These are phyloP conservation scores for Nebria brevicollis DNA, from an alignment of 2,888 invertebrate species.

Conservation along the genomic window DNA sequence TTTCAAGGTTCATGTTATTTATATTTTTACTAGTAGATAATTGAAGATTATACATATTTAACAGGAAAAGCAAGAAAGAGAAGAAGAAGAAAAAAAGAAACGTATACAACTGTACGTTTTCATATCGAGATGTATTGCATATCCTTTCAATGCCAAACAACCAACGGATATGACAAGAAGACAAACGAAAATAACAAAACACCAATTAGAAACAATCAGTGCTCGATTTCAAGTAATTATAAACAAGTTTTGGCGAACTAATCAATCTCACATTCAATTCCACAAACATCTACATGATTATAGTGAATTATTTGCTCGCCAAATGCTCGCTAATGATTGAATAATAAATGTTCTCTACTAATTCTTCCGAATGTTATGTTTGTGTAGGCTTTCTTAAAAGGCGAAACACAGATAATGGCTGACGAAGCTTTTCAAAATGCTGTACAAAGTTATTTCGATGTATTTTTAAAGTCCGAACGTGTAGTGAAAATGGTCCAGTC, in stretches of 20 bases:
- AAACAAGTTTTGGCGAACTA: neutral
- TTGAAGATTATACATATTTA: neutral
- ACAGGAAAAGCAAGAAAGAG: constrained; percentile 91
- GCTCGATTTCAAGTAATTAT: constrained; percentile 87
- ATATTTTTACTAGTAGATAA: neutral
- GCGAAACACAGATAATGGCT: constrained; percentile 97
- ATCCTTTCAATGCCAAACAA: constrained; percentile 99
- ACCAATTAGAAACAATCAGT: constrained; percentile 93
- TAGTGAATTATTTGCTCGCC: neutral
- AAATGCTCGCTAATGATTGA: neutral
- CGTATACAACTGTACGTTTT: constrained; percentile 98
- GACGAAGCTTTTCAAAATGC: constrained; percentile 99
- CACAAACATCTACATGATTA: constrained; percentile 13
- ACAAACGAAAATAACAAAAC: constrained; percentile 95
- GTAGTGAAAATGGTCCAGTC: constrained; percentile 96
- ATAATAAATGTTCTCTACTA: neutral
- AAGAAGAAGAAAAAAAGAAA: constrained; percentile 95
- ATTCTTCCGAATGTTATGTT: constrained; percentile 25
- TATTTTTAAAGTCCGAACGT: constrained; percentile 96
- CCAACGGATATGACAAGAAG: constrained; percentile 97
- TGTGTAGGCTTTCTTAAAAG: constrained; percentile 89
- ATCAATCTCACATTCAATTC: neutral
- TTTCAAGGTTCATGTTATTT: no score
- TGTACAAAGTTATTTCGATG: constrained; percentile 94
- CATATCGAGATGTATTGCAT: constrained; percentile 96